Evolutionary conservation across 2,888 invertebrate species (phyloP).

Genomic region (Torymus auratus): DNA sequence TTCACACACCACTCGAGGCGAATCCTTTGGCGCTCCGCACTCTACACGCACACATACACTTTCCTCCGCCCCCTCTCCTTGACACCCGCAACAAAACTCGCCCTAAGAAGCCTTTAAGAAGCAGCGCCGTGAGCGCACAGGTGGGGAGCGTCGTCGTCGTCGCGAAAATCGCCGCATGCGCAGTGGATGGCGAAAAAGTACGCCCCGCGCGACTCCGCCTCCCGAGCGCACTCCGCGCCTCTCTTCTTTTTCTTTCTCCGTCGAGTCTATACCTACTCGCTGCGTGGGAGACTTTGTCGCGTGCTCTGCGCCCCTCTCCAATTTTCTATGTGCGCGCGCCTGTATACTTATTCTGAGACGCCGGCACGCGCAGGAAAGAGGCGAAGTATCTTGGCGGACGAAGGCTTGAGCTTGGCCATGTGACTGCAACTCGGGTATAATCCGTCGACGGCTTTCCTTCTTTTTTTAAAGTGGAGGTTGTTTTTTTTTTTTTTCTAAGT

Average conservation of each 20-base stretch:
- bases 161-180: conserved; percentile 75
- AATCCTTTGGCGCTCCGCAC: conserved; percentile 38
- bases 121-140: conserved; percentile 51
- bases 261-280: too few relatives aligned
- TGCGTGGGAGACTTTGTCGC: too few relatives aligned
- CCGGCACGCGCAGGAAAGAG: too few relatives aligned
- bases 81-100: conserved; percentile 69
- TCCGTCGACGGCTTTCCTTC: too few relatives aligned
- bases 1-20: conserved; percentile 41
- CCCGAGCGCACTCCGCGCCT: conserved; percentile 63
- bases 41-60: not conserved
- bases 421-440: too few relatives aligned
- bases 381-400: too few relatives aligned
- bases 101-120: conserved; percentile 76
- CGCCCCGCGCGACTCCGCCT: conserved; percentile 69
- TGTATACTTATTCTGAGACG: too few relatives aligned
- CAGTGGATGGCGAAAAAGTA: conserved; percentile 71
- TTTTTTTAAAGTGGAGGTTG: too few relatives aligned
- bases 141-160: not conserved
- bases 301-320: too few relatives aligned
- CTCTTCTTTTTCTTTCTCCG: conserved; percentile 62
- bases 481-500: too few relatives aligned
- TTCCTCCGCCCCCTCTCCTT: not conserved
- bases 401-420: too few relatives aligned
- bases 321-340: too few relatives aligned